phyloP scores from a whole-genome alignment of 2,113 vertebrate genomes.

The Sylvietta virens region DNA sequence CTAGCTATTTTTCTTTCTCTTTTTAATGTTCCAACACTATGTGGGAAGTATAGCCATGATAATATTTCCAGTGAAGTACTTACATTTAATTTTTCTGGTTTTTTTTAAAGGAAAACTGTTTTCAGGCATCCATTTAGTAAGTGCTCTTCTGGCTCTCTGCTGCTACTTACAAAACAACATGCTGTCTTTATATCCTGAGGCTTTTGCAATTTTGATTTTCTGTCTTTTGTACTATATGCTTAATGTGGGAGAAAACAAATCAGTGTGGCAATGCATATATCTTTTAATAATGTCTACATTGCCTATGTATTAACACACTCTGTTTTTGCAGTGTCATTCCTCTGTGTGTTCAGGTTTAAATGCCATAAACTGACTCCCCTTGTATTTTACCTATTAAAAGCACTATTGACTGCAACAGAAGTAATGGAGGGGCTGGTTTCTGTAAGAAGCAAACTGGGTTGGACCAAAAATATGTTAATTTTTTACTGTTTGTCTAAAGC shows the following conservation, averaged over 20 bases:
- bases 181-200: neutral
- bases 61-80: neutral
- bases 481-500: neutral
- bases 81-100: neutral
- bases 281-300: neutral
- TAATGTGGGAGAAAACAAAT: neutral
- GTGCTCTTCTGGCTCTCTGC: slow-evolving; percentile 1
- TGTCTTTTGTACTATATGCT: neutral
- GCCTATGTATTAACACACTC: neutral
- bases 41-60: neutral
- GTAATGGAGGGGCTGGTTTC: neutral
- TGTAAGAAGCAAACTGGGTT: neutral
- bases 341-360: neutral
- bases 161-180: neutral
- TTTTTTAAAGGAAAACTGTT: neutral
- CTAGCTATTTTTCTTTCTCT: neutral
- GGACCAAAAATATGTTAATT: neutral
- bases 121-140: slow-evolving; percentile 43
- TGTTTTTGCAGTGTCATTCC: slow-evolving; percentile 31
- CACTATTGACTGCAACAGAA: neutral
- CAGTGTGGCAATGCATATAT: neutral
- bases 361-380: neutral
- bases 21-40: neutral
- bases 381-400: neutral
- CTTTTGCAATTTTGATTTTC: slow-evolving; percentile 12